Evolutionary conservation across 2,797 vertebrate species (phyloP).

Genomic region (Schizopygopsis malacanthus): DNA sequence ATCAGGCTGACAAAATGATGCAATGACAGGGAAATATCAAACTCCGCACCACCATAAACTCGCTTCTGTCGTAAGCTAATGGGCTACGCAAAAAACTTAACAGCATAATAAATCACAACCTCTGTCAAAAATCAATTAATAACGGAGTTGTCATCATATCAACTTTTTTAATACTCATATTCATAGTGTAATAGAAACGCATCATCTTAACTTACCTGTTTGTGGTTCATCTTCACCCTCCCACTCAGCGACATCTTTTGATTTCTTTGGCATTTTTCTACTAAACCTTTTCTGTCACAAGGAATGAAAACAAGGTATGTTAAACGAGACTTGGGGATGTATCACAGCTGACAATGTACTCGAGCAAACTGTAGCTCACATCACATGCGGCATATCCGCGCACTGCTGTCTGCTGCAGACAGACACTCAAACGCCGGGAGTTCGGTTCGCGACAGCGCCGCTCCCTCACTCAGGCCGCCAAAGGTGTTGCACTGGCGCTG

Average conservation of each 20-base stretch:
- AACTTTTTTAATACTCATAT: not conserved
- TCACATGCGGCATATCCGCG: conserved; percentile 66
- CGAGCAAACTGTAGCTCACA: conserved; percentile 26
- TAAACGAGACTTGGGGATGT: not conserved
- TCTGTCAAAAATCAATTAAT: not conserved
- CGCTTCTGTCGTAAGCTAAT: not conserved
- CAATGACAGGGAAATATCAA: conserved; percentile 14
- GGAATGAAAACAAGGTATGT: not conserved
- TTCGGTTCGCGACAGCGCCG: conserved; percentile 37
- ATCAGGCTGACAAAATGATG: conserved; percentile 5
- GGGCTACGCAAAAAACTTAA: not conserved
- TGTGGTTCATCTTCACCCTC: conserved; percentile 73
- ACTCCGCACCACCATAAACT: not conserved
- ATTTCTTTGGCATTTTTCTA: conserved; percentile 79
- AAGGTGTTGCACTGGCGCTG: conserved; percentile 12
- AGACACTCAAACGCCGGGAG: conserved; percentile 45
- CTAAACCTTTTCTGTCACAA: not conserved
- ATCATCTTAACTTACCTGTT: conserved; percentile 69
- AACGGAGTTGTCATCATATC: not conserved
- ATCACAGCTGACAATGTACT: conserved; percentile 7
- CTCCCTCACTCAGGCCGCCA: not conserved
- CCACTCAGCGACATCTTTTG: conserved; percentile 79
- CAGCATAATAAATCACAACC: not conserved
- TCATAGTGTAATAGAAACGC: not conserved
- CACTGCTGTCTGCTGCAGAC: conserved; percentile 26